phyloP scores from a whole-genome alignment of 2,113 vertebrate genomes.

The Drymodes brunneopygia region DNA sequence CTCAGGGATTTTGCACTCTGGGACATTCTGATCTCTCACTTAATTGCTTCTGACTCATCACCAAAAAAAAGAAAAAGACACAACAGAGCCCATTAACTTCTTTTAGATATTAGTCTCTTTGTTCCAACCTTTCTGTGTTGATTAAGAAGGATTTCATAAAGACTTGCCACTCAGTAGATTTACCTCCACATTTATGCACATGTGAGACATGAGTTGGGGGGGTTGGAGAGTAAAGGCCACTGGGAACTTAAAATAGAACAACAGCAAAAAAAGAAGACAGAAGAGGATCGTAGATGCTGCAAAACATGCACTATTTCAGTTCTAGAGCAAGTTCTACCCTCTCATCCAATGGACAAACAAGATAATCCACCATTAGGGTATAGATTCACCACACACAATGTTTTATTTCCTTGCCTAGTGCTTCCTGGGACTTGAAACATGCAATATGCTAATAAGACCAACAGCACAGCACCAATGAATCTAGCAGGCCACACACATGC shows the following conservation, averaged over 20 bases:
- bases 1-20: background rate
- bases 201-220: background rate
- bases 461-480: background rate
- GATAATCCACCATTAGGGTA: background rate
- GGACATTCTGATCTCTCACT: background rate
- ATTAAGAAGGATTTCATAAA: background rate
- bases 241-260: background rate
- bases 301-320: background rate
- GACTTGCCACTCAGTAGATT: background rate
- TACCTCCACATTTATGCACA: background rate
- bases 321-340: background rate
- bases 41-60: background rate
- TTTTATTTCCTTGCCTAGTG: background rate
- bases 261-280: background rate
- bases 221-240: background rate
- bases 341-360: background rate
- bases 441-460: background rate
- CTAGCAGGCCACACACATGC: accelerated
- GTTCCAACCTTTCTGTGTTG: background rate
- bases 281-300: background rate
- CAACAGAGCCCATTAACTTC: background rate
- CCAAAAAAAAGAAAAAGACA: background rate
- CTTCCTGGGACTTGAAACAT: background rate
- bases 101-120: background rate
- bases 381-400: background rate